Conservation (phyloP, 2,797 vertebrate genomes). For the Esox lucius region DNA sequence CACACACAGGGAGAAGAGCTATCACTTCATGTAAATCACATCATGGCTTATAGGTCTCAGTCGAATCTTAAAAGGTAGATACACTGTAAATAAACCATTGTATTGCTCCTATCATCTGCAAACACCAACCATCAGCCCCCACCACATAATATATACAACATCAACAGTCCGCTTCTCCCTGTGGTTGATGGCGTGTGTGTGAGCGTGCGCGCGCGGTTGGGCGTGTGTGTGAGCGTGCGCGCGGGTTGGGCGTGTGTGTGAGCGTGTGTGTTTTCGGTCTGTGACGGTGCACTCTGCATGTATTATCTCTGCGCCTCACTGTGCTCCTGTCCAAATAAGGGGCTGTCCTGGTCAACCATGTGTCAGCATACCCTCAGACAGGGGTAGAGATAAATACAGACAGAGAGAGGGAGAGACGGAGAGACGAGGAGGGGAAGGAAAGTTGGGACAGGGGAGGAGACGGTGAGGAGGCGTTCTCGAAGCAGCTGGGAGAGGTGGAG, state of each 20-base stretch:
- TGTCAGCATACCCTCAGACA: conserved; percentile 22
- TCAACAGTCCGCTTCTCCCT: not conserved
- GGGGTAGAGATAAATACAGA: conserved; percentile 5
- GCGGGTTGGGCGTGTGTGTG: not conserved
- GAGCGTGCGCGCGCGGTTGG: not conserved
- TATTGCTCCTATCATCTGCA: too few species aligned
- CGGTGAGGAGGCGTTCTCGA: not conserved
- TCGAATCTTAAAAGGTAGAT: too few species aligned
- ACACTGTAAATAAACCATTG: too few species aligned
- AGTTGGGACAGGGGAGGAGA: not conserved
- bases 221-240: not conserved
- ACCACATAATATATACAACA: not conserved
- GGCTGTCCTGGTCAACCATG: not conserved
- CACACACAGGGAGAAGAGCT: too few species aligned
- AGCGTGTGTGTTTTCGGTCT: not conserved
- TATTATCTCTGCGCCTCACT: not conserved
- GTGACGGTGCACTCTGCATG: conserved; percentile 3
- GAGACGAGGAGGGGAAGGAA: conserved; percentile 9
- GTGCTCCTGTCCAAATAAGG: not conserved
- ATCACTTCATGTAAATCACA: too few species aligned
- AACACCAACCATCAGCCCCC: not conserved
- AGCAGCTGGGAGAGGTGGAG: not conserved
- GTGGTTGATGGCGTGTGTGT: not conserved
- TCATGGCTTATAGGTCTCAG: too few species aligned
- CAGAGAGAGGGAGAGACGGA: conserved; percentile 21